These are phyloP conservation scores for Xestia rhomboidea DNA, from an alignment of 2,888 invertebrate species.

Conservation along the genomic window DNA sequence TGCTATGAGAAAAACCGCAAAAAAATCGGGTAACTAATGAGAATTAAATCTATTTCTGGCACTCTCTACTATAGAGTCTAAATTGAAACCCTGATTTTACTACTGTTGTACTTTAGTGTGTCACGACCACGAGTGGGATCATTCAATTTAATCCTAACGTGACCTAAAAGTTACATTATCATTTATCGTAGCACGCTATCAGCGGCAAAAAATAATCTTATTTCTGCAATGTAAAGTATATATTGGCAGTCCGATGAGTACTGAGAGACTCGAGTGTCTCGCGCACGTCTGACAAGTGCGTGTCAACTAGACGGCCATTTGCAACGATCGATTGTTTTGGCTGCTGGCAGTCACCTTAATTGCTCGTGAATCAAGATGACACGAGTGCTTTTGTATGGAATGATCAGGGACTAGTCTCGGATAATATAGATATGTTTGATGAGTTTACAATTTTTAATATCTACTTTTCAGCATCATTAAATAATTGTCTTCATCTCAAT, in stretches of 20 bases:
- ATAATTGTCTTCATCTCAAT: background rate
- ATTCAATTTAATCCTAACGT: slow-evolving; percentile 60
- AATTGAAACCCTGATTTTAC: slow-evolving; percentile 36
- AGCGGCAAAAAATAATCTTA: slow-evolving; percentile 52
- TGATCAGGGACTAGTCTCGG: slow-evolving; percentile 58
- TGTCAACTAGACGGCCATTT: slow-evolving; percentile 84
- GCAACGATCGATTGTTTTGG: slow-evolving; percentile 90
- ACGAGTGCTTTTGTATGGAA: slow-evolving; percentile 78
- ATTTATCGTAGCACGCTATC: slow-evolving; percentile 33
- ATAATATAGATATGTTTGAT: slow-evolving; percentile 34
- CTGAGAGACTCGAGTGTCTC: slow-evolving; percentile 59
- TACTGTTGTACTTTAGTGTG: slow-evolving; percentile 40
- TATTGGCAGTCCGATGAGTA: slow-evolving; percentile 46
- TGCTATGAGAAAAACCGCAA: slow-evolving; percentile 7
- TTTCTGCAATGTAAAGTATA: slow-evolving; percentile 47
- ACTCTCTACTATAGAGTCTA: slow-evolving; percentile 22
- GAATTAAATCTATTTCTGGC: slow-evolving; percentile 45
- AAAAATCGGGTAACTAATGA: background rate
- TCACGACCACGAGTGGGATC: slow-evolving; percentile 41
- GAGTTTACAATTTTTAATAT: slow-evolving; percentile 9
- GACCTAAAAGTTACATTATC: slow-evolving; percentile 60
- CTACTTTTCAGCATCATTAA: background rate
- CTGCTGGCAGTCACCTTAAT: slow-evolving; percentile 89
- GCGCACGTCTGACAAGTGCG: slow-evolving; percentile 72
- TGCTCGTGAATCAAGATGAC: slow-evolving; percentile 88